Conservation (phyloP, 2,797 vertebrate genomes). For the Valencia hispanica region DNA sequence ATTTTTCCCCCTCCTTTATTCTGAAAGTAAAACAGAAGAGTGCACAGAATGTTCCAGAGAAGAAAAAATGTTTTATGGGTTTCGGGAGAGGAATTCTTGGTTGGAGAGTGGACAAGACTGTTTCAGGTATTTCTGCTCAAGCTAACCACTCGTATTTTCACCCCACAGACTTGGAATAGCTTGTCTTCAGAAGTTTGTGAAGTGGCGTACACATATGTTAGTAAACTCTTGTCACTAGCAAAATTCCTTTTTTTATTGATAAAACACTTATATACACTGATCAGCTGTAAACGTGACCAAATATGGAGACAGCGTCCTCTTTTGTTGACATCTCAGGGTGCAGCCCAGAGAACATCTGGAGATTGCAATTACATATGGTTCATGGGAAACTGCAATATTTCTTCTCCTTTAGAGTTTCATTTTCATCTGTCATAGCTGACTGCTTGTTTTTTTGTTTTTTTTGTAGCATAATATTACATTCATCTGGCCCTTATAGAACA, state of each 20-base stretch:
- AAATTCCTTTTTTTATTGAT: not conserved
- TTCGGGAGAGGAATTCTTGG: slow-evolving; percentile 57
- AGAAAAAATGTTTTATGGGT: slow-evolving; percentile 54
- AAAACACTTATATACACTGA: not conserved
- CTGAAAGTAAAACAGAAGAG: slow-evolving; percentile 42
- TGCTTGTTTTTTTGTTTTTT: slow-evolving; percentile 52
- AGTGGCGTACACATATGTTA: slow-evolving; percentile 13
- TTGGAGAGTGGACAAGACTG: slow-evolving; percentile 45
- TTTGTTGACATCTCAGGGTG: not conserved
- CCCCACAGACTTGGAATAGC: slow-evolving; percentile 25
- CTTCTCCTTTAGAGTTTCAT: slow-evolving; percentile 37
- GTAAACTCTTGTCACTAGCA: slow-evolving; percentile 6
- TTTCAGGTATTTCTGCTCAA: slow-evolving; percentile 36
- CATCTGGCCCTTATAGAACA: slow-evolving; percentile 32
- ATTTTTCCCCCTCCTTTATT: slow-evolving; percentile 10
- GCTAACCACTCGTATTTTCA: slow-evolving; percentile 27
- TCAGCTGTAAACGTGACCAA: not conserved
- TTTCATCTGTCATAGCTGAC: slow-evolving; percentile 39
- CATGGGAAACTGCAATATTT: slow-evolving; percentile 51
- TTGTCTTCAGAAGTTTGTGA: slow-evolving; percentile 40
- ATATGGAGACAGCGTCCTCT: not conserved
- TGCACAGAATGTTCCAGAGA: slow-evolving; percentile 57
- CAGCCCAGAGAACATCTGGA: slow-evolving; percentile 9
- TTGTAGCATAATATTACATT: slow-evolving; percentile 11
- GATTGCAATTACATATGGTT: slow-evolving; percentile 35